These are phyloP conservation scores for Pipa parva DNA, from an alignment of 2,113 vertebrate genomes.

Conservation along the genomic window DNA sequence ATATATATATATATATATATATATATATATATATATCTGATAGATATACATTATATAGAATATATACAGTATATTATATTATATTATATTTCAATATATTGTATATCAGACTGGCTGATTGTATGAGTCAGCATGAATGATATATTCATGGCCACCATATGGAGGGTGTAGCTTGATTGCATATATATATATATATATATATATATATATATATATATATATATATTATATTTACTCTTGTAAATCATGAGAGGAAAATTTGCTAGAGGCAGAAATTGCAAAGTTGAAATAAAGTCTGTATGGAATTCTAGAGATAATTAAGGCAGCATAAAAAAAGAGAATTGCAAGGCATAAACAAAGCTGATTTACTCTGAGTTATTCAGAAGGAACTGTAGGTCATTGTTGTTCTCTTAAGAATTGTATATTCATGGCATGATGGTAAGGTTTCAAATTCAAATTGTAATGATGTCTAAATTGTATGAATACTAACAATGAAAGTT, in stretches of 20 bases:
- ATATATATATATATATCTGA: not conserved
- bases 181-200: not conserved
- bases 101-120: too few relatives aligned
- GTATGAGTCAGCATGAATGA: too few relatives aligned
- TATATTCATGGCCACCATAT: too few relatives aligned
- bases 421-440: constrained; percentile 19
- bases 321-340: constrained; percentile 23
- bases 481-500: constrained; percentile 33
- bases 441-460: constrained; percentile 29
- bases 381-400: constrained; percentile 11
- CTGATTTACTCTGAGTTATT: constrained; percentile 32
- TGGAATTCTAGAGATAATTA: constrained; percentile 31
- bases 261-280: not conserved
- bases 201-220: not conserved
- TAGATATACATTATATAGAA: not conserved
- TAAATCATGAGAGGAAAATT: too few relatives aligned
- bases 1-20: not conserved
- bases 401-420: constrained; percentile 12
- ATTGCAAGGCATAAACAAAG: constrained; percentile 27
- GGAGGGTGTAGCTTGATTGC: too few relatives aligned
- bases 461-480: constrained; percentile 42
- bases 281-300: not conserved
- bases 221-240: too few relatives aligned
- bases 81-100: too few relatives aligned
- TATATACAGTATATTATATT: too few relatives aligned